Evolutionary conservation across 2,113 vertebrate species (phyloP).

Genomic region (Neolamprologus kungweensis): DNA sequence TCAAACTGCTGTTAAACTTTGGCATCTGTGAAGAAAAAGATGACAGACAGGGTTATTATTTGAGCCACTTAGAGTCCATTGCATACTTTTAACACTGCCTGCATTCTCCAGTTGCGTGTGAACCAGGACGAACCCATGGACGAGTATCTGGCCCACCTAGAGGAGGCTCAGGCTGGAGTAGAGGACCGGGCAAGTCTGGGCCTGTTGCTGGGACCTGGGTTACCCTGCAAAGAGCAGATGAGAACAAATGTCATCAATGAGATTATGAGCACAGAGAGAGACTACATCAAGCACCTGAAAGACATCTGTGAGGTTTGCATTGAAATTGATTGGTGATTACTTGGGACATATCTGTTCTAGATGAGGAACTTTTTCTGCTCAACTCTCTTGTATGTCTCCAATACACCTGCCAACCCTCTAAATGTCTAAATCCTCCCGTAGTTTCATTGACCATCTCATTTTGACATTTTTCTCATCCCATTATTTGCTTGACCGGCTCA

Average conservation of each 20-base stretch:
- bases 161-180: slow-evolving; percentile 65
- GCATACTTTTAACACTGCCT: not conserved
- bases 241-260: slow-evolving; percentile 94
- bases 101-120: slow-evolving; percentile 80
- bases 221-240: slow-evolving; percentile 93
- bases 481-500: not conserved
- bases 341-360: not conserved
- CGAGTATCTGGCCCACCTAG: slow-evolving; percentile 72
- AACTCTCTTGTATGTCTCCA: not conserved
- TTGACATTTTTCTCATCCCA: not conserved
- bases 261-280: slow-evolving; percentile 93
- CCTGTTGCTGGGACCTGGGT: slow-evolving; percentile 71
- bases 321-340: not conserved
- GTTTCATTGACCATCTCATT: not conserved
- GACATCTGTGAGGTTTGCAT: slow-evolving; percentile 93
- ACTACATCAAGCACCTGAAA: slow-evolving; percentile 97
- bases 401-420: not conserved
- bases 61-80: not conserved
- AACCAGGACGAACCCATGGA: slow-evolving; percentile 94
- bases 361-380: not conserved
- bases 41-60: not conserved
- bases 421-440: not conserved
- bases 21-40: not conserved
- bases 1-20: not conserved
- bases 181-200: slow-evolving; percentile 61